Evolutionary conservation across 2,888 invertebrate genomes (phyloP), one percentile per base, ranked within the genome.

Genomic region (Ernsta delagoae): DNA sequence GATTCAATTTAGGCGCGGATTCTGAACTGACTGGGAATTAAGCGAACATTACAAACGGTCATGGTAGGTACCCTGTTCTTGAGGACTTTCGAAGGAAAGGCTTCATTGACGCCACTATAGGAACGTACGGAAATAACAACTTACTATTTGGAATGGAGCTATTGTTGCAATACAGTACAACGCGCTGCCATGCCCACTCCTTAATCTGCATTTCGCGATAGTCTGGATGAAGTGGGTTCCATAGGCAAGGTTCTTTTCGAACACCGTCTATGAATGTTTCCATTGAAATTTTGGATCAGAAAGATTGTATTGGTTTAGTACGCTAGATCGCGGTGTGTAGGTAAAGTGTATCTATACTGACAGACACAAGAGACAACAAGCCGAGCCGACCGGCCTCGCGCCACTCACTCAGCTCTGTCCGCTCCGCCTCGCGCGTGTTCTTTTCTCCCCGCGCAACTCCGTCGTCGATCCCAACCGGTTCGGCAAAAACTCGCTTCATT

Each of bases 221-320:
- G 71, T 90, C 89, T 1, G 86, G 86, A 71, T 91, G 88, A 69
- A 86, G 78, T 0, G 92, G 91, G 71, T 92, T 90, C 92, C 92
- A 92, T 2, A 92, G 75, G 72, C 91, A 90, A 8, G 89, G 90
- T 63, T 90, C 84, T 24, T 78, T 74, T 54, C 91, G 85, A 9
- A 92, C 90, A 16, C 83, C 82, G 78, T 89, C 88, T 78, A 92
- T 92, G 67, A 92, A 89, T 61, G 79, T 78, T 76, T 91, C 87
- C 92, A 92, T 92, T 6, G 53, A 61, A 3, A n/a, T 12, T 16
- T 7, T 54, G 3, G 45, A 45, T 45, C 4, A n/a, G n/a, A 45
- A 9, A 5, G 45, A 45, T 45, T 12, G 45, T 12, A n/a, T n/a
- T n/a, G n/a, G n/a, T n/a, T n/a, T n/a, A n/a, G n/a, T n/a, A n/a